A percentile compares a stretch with the other conserved stretches of the same genome.
Conservation (phyloP, 2,797 vertebrate genomes). For the Peromyscus eremicus region DNA sequence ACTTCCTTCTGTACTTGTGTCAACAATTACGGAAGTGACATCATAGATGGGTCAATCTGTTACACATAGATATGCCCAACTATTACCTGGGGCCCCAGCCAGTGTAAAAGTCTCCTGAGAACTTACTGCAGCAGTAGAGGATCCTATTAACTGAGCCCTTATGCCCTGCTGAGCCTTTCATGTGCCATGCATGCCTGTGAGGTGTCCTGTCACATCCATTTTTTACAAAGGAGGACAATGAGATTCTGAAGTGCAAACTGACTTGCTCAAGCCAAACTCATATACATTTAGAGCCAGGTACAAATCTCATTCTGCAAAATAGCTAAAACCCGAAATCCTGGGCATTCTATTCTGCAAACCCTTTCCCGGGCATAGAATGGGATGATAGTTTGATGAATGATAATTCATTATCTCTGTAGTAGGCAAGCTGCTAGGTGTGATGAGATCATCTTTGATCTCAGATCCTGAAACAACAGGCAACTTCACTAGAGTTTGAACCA, state of each 20-base stretch:
- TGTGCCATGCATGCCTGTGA: background rate
- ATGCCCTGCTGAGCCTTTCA: background rate
- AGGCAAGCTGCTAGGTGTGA: background rate
- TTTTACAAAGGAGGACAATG: background rate
- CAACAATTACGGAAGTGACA: background rate
- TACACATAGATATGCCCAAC: background rate
- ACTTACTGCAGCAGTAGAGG: accelerated
- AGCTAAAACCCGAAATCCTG: background rate
- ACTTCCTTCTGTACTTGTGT: background rate
- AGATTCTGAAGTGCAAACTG: background rate
- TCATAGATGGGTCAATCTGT: background rate
- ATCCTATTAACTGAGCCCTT: background rate
- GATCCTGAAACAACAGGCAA: background rate
- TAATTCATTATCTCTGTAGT: background rate
- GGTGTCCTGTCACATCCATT: background rate
- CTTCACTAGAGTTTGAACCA: background rate
- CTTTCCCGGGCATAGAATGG: background rate
- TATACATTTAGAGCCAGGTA: background rate
- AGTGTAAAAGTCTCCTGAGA: background rate
- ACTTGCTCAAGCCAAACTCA: background rate
- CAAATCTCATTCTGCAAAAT: background rate
- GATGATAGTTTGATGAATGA: background rate
- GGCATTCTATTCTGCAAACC: background rate
- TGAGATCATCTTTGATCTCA: background rate
- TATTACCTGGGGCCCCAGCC: background rate